phyloP scores from a whole-genome alignment of 2,888 invertebrate genomes.

The Drosophila dives region DNA sequence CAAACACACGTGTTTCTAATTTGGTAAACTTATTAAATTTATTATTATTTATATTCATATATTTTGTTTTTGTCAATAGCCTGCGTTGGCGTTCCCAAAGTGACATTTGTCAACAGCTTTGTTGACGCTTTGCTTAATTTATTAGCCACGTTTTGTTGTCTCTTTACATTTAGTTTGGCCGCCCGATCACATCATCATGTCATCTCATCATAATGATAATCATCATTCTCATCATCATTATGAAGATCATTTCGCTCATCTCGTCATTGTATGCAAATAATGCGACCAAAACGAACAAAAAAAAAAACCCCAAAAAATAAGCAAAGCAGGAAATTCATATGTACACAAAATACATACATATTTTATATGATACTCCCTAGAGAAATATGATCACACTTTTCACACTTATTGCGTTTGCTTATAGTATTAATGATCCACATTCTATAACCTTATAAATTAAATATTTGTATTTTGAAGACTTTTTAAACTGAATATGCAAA shows the following conservation, averaged over 20 bases:
- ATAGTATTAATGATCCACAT: not conserved
- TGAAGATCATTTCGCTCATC: constrained; percentile 41
- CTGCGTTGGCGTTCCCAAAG: constrained; percentile 51
- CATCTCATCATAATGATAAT: constrained; percentile 19
- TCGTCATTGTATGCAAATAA: constrained; percentile 54
- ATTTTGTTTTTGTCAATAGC: constrained; percentile 14
- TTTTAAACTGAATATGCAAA: not conserved
- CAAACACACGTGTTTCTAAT: not conserved
- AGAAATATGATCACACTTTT: not conserved
- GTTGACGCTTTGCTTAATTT: constrained; percentile 63
- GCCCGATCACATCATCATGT: constrained; percentile 55
- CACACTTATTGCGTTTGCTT: not conserved
- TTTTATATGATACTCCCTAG: too few relatives aligned
- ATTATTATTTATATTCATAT: constrained; percentile 13
- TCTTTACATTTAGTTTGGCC: constrained; percentile 53
- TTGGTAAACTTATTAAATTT: constrained; percentile 28
- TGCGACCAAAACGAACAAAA: constrained; percentile 23
- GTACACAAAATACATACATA: not conserved
- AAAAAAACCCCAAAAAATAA: constrained; percentile 19
- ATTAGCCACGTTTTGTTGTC: constrained; percentile 61
- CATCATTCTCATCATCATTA: constrained; percentile 12
- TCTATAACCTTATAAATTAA: not conserved
- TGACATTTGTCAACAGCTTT: constrained; percentile 71
- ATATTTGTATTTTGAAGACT: not conserved
- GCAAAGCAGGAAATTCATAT: constrained; percentile 8